A percentile compares a stretch with the other conserved stretches of the same genome.
These are phyloP conservation scores for Setophaga petechia DNA, from an alignment of 2,113 vertebrate species.

Conservation along the genomic window DNA sequence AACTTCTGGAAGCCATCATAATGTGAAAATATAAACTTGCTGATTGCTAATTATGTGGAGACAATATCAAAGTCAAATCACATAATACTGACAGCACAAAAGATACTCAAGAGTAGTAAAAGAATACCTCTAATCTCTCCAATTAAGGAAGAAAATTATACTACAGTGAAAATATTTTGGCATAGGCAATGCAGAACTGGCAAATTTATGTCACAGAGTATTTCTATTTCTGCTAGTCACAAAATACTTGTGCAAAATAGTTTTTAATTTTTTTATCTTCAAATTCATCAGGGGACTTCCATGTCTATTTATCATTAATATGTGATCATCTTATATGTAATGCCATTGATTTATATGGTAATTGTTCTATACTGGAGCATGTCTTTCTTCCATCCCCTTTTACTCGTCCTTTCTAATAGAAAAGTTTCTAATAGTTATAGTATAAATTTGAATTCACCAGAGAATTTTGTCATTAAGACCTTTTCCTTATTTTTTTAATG, in stretches of 20 bases:
- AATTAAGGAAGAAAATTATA: constrained; percentile 34
- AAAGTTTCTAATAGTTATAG: neutral
- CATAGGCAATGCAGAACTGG: neutral
- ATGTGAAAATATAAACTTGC: constrained; percentile 30
- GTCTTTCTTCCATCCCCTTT: neutral
- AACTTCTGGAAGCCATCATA: constrained; percentile 20
- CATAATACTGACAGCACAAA: neutral
- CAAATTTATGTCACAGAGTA: neutral
- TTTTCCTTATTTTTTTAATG: neutral
- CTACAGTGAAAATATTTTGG: constrained; percentile 20
- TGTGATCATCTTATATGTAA: neutral
- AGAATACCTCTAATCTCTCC: neutral
- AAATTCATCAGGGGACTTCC: neutral
- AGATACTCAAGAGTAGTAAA: neutral
- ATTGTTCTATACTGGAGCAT: neutral
- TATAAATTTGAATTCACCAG: neutral
- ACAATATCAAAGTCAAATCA: constrained; percentile 29
- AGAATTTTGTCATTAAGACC: neutral
- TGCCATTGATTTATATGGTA: neutral
- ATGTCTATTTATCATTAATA: neutral
- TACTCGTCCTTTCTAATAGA: neutral
- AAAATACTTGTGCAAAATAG: neutral
- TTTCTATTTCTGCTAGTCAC: neutral
- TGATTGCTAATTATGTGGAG: constrained; percentile 32
- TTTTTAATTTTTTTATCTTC: neutral